A percentile compares a stretch with the other conserved stretches of the same genome.
Conservation (phyloP, 2,888 invertebrate species). For the Pasiphila rectangulata region DNA sequence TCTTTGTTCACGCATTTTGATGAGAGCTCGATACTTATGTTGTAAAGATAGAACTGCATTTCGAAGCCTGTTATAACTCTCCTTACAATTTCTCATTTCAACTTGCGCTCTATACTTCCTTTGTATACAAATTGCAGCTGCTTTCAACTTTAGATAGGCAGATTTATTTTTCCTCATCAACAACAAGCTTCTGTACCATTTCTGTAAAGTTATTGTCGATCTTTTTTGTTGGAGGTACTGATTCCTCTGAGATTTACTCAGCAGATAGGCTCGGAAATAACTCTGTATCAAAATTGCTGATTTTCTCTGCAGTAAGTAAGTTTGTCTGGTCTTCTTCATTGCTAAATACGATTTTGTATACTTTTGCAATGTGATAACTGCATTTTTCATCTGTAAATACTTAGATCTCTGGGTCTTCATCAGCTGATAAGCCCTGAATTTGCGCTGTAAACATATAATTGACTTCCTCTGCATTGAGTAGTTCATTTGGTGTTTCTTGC, state of each 20-base stretch:
- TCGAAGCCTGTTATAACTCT: constrained; percentile 45
- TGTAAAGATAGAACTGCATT: constrained; percentile 61
- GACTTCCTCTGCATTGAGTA: constrained; percentile 52
- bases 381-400: constrained; percentile 57
- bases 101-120: constrained; percentile 55
- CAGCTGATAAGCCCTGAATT: constrained; percentile 64
- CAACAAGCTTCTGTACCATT: constrained; percentile 59
- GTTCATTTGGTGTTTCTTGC: constrained; percentile 57
- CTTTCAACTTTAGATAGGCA: constrained; percentile 36
- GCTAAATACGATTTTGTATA: constrained; percentile 60
- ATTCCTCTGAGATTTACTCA: constrained; percentile 39
- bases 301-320: constrained; percentile 44
- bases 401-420: constrained; percentile 55
- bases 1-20: constrained; percentile 53
- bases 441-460: constrained; percentile 71
- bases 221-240: constrained; percentile 36
- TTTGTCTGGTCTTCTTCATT: constrained; percentile 45
- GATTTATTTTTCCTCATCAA: constrained; percentile 54
- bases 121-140: constrained; percentile 53
- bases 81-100: constrained; percentile 45
- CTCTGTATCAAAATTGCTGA: constrained; percentile 43
- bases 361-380: constrained; percentile 71
- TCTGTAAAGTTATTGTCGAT: constrained; percentile 55
- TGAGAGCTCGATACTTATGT: constrained; percentile 58
- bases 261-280: constrained; percentile 40